Base-by-base conservation (phyloP, 2,113 vertebrate species). In the Ptilonorhynchus violaceus region DNA sequence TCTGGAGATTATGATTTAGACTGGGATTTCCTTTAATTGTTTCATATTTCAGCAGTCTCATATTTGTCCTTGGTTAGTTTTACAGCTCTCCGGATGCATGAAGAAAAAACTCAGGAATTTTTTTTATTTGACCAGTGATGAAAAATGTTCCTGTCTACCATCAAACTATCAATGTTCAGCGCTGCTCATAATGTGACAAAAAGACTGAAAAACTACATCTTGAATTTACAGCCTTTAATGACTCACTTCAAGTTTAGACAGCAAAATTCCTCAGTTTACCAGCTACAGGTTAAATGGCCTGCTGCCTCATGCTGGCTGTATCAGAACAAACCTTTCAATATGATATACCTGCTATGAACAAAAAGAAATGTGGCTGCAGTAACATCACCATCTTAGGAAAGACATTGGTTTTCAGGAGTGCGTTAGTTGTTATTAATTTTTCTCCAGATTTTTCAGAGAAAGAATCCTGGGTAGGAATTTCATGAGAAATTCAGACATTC, bases 21-120 rank as follows among this genome's bases (percentile, higher is more conserved):
- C 94, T 81, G 96, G 97, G 97, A 98, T 98, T 99, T 99, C 99
- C 99, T 98, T 96, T 97, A 86, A 98, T 99, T 99, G 98, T 99
- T 98, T 96, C 39, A 58, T 82, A 77, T 89, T 98, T 97, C 82
- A 97, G 79, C 93, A 86, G 90, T 49, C 41, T 72, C 93, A 67
- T 93, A 94, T 87, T 93, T 97, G 96, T 93, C 92, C 94, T 95
- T 96, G 95, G 82, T 85, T 72, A 74, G 44, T 96, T 94, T 97
- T 96, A 95, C 89, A 96, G 89, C 94, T 97, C 52, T 96, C 85
- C 97, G 97, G 97, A 97, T 97, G 95, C 53, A 88, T 55, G 56
- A 92, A 93, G 81, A 82, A 96, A 87, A 94, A 93, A 33, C 63
- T 70, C 46, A 33, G 55, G 72, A 88, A 33, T 96, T 88, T 82